Evolutionary conservation across 2,113 vertebrate species (phyloP), one percentile per base, ranked within the genome.

Genomic region (Agelaius phoeniceus): DNA sequence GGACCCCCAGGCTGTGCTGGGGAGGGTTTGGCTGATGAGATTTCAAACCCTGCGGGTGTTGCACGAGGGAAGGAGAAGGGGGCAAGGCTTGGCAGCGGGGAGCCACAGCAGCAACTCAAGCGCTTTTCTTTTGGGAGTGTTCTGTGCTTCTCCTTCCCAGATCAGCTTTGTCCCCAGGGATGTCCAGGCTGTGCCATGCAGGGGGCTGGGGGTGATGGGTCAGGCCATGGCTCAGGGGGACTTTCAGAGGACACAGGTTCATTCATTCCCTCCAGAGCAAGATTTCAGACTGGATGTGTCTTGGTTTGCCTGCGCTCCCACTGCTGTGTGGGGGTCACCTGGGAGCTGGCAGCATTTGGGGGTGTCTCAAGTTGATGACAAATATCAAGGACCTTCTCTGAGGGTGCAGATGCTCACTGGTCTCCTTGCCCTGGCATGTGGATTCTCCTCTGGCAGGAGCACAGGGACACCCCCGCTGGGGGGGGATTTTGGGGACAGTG

Each of bases 31-130:
- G 41, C 81, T 55, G 80, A 41, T 12, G 72, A 63, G 80, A 69
- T 76, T 93, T 87, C 94, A 83, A 72, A 83, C 80, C 92, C 87
- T 94, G 87, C 35, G 43, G 78, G 92, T 83, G 61, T 78, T 79
- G 62, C 12, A 6, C 0, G 37, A 78, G 80, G 71, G 74, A 84
- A 92, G 89, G 82, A 94, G 61, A 82, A 82, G 46, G 86, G 86
- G 79, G 61, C 83, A 84, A 78, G 71, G 75, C 78, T 90, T 80
- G 93, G 78, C 82, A 80, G 66, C 15, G 7, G 54, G 43, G 22
- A 89, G 52, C n/a, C 31, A 19, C 49, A 69, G 58, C 35, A 37
- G 48, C 27, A 9, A 22, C 49, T 77, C 54, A 2, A 0, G 23
- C 13, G 5, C 9, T 6, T 3, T 5, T 57, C 51, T 89, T 63